A percentile compares a stretch with the other conserved stretches of the same genome.
These are phyloP conservation scores for Ectemnius lituratus DNA, from an alignment of 2,888 invertebrate genomes.

Conservation along the genomic window DNA sequence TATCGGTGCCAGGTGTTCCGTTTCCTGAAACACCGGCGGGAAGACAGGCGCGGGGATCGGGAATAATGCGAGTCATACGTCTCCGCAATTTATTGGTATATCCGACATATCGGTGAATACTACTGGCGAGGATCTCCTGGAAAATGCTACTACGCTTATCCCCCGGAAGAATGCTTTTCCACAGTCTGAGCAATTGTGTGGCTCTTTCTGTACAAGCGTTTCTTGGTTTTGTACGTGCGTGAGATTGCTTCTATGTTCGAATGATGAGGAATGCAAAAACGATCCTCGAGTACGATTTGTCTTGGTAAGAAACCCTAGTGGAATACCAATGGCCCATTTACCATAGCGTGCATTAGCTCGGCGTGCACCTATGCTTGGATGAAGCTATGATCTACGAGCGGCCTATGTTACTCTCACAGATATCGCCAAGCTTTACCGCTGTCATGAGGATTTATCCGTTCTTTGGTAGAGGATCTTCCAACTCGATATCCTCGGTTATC, in stretches of 20 bases:
- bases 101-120: conserved; percentile 1
- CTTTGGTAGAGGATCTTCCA: too few relatives aligned
- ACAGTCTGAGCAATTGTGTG: too few relatives aligned
- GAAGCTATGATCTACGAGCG: too few relatives aligned
- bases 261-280: conserved; percentile 1
- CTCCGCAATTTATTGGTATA: conserved; percentile 31
- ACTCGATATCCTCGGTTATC: too few relatives aligned
- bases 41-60: conserved; percentile 18
- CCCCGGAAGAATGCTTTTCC: neutral
- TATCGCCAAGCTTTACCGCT: neutral
- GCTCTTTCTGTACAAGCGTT: too few relatives aligned
- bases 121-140: neutral
- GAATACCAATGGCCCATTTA: too few relatives aligned
- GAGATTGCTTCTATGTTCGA: neutral
- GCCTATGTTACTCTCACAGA: too few relatives aligned
- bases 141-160: neutral
- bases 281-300: neutral
- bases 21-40: conserved; percentile 6
- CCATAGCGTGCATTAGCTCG: too few relatives aligned
- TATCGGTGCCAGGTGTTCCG: conserved; percentile 31
- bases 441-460: neutral
- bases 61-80: conserved; percentile 22
- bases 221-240: neutral
- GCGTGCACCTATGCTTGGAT: too few relatives aligned
- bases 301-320: too few relatives aligned